Base-by-base conservation (phyloP, 2,797 vertebrate species). In the Ciconia nigra region DNA sequence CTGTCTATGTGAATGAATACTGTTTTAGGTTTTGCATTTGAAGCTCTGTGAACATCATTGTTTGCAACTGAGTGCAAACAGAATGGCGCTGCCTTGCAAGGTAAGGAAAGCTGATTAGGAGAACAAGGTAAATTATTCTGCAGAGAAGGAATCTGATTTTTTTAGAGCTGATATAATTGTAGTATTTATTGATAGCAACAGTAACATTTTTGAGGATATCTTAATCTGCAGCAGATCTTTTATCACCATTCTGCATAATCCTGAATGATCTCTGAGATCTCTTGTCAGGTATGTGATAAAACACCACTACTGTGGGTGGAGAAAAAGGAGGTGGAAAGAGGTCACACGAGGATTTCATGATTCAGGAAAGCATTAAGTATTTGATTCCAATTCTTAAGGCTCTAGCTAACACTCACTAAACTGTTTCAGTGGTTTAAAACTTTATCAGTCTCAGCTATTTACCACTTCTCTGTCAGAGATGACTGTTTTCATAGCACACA, bases 61-160 rank as follows among this genome's bases (percentile, higher is more conserved):
- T 74, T 90, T 86, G 78, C 61, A 85, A 5, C 33, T 28, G 72
- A 90, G 54, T 26, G 33, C 61, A 57, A 86, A 83, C 95, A 80
- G 94, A 91, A 83, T 52, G 29, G 81, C 83, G 54, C 77, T 90
- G 79, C 65, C 72, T 92, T 92, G 42, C 58, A 89, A 74, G 52
- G 35, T 11, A 85, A 76, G 76, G 58, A 97, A 77, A 89, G 89
- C 61, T 96, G 54, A 31, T 97, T 86, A 63, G 81, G 74, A 95
- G 82, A 90, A 51, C n/a, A 70, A 80, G 55, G 37, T 84, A 79
- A 86, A 87, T 80, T 83, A 59, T 31, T 89, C 39, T 86, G 29
- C 52, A 61, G 79, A 73, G 59, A 74, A 83, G 29, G 28, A 92
- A 84, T 84, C 22, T 42, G 15, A 24, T 86, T 78, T 81, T 82